A percentile compares a stretch with the other conserved stretches of the same genome.
Conservation (phyloP, 2,888 invertebrate genomes). For the Polymixis flavicincta region DNA sequence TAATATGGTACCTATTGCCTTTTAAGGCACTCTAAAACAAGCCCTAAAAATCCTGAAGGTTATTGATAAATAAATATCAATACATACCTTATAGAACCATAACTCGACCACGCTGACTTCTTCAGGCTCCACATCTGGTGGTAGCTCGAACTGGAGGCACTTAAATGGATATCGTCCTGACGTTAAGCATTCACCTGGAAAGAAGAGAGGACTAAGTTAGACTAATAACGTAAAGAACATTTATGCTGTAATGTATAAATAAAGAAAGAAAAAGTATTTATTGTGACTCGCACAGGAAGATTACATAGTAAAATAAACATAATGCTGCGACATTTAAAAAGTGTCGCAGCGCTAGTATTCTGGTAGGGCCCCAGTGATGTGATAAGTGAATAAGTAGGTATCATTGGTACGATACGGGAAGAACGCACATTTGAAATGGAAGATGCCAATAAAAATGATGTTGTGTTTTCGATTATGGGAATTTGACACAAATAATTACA, state of each 20-base stretch:
- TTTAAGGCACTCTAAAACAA: not conserved
- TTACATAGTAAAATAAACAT: too few species aligned
- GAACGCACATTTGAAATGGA: not conserved
- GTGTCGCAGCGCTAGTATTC: too few species aligned
- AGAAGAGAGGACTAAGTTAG: conserved; percentile 52
- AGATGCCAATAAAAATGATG: not conserved
- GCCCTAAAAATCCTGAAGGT: too few species aligned
- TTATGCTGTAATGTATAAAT: not conserved
- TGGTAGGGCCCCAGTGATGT: too few species aligned
- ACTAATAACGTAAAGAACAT: not conserved
- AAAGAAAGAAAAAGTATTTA: too few species aligned
- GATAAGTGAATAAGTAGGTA: too few species aligned
- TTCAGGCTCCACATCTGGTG: conserved; percentile 93
- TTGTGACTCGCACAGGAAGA: too few species aligned
- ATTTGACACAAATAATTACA: not conserved
- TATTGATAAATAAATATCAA: not conserved
- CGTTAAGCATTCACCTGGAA: conserved; percentile 87
- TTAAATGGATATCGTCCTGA: conserved; percentile 91
- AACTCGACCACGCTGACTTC: conserved; percentile 95
- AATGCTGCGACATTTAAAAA: too few species aligned
- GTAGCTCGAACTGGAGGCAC: conserved; percentile 94
- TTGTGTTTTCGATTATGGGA: not conserved
- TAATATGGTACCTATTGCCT: too few species aligned
- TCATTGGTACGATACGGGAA: not conserved
- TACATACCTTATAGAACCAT: conserved; percentile 93